A percentile compares a stretch with the other conserved stretches of the same genome.
These are phyloP conservation scores for Drosophila lacicola DNA, from an alignment of 2,888 invertebrate genomes.

Conservation along the genomic window DNA sequence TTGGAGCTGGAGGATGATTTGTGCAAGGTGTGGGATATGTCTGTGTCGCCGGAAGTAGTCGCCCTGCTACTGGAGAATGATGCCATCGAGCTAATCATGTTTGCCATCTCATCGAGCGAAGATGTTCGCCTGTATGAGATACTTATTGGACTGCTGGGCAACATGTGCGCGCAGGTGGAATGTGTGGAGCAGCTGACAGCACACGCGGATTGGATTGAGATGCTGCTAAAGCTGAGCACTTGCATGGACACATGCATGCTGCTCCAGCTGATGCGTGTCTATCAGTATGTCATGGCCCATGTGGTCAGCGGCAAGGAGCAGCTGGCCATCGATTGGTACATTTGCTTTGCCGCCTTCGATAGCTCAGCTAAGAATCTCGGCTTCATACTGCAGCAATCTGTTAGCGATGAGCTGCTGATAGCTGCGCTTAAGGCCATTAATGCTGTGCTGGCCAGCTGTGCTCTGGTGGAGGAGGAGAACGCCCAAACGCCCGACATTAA, in stretches of 20 bases:
- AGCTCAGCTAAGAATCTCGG: slow-evolving; percentile 87
- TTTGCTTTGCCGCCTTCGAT: slow-evolving; percentile 85
- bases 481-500: slow-evolving; percentile 55
- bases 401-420: slow-evolving; percentile 87
- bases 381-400: slow-evolving; percentile 91
- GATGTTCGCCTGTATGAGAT: slow-evolving; percentile 91
- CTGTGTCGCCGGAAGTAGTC: slow-evolving; percentile 91
- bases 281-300: slow-evolving; percentile 86
- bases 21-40: slow-evolving; percentile 94
- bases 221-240: slow-evolving; percentile 87
- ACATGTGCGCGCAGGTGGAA: slow-evolving; percentile 90
- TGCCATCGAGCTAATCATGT: slow-evolving; percentile 86
- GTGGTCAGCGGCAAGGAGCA: slow-evolving; percentile 85
- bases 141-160: slow-evolving; percentile 92
- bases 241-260: slow-evolving; percentile 90
- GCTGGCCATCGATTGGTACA: slow-evolving; percentile 84
- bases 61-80: slow-evolving; percentile 89
- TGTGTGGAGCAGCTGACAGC: slow-evolving; percentile 87
- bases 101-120: slow-evolving; percentile 87
- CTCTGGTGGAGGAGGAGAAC: slow-evolving; percentile 74
- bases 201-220: slow-evolving; percentile 87
- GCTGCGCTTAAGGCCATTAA: slow-evolving; percentile 88
- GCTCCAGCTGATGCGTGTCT: slow-evolving; percentile 90
- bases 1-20: slow-evolving; percentile 90
- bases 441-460: slow-evolving; percentile 86